Evolutionary conservation across 1,140 invertebrate species (phyloP).

Genomic region (Microplitis mediator): DNA sequence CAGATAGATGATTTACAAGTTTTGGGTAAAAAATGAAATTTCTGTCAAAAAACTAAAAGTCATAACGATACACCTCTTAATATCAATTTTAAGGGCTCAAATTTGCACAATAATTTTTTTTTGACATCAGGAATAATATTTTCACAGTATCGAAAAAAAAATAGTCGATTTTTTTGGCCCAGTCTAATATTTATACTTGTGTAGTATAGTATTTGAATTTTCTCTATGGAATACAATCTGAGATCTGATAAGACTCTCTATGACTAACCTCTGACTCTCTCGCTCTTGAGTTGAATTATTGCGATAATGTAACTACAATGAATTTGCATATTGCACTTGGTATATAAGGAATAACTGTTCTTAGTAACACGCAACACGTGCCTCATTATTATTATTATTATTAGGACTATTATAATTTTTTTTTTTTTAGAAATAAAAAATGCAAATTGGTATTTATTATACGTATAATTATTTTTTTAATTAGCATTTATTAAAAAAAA

Average conservation of each 20-base stretch:
- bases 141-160: too few relatives aligned
- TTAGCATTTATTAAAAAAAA: not conserved
- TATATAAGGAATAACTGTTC: constrained; percentile 17
- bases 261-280: not conserved
- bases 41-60: too few relatives aligned
- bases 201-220: not conserved
- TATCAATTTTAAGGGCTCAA: too few relatives aligned
- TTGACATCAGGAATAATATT: too few relatives aligned
- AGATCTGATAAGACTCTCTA: constrained; percentile 23
- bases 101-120: too few relatives aligned
- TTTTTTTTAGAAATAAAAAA: not conserved
- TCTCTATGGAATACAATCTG: not conserved
- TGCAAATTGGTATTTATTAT: too few relatives aligned
- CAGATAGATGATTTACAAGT: too few relatives aligned
- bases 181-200: too few relatives aligned
- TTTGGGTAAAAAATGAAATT: too few relatives aligned
- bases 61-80: too few relatives aligned
- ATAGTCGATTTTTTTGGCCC: too few relatives aligned
- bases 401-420: not conserved
- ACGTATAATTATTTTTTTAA: not conserved
- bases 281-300: constrained; percentile 28
- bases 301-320: constrained; percentile 29
- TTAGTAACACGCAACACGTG: constrained; percentile 46
- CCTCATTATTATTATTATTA: constrained; percentile 41
- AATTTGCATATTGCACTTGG: constrained; percentile 33